phyloP scores from a whole-genome alignment of 2,888 invertebrate genomes.

The Teleogryllus oceanicus region DNA sequence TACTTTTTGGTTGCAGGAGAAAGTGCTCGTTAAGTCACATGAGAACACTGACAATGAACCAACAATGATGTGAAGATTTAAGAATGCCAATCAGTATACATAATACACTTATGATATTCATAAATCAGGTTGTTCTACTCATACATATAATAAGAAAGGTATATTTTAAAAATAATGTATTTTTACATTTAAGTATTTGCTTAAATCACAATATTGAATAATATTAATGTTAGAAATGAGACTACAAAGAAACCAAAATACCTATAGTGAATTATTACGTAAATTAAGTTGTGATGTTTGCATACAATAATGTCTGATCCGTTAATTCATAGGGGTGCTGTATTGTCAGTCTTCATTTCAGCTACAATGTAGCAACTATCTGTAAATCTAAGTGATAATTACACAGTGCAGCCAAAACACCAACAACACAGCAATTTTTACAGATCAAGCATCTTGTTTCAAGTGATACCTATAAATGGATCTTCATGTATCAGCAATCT shows the following conservation, averaged over 20 bases:
- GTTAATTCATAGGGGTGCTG: not conserved
- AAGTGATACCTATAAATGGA: not conserved
- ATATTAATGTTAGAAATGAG: too few species aligned
- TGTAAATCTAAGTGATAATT: not conserved
- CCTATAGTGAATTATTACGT: too few species aligned
- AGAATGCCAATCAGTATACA: slow-evolving; percentile 26
- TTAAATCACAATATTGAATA: too few species aligned
- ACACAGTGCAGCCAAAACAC: slow-evolving; percentile 9
- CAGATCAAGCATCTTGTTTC: not conserved
- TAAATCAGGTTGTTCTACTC: not conserved
- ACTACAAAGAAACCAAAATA: too few species aligned
- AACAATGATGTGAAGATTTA: slow-evolving; percentile 24
- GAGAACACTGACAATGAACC: slow-evolving; percentile 33
- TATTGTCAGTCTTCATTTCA: not conserved
- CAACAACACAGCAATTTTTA: not conserved
- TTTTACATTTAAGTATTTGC: too few species aligned
- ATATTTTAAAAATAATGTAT: not conserved
- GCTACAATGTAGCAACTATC: slow-evolving; percentile 18
- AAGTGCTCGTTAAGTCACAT: slow-evolving; percentile 30
- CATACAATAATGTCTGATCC: too few species aligned
- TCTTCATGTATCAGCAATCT: not conserved
- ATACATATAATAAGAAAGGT: not conserved
- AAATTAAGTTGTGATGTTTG: too few species aligned
- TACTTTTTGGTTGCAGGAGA: slow-evolving; percentile 29
- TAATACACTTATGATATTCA: not conserved